Base-by-base conservation (phyloP, 2,113 vertebrate genomes). In the Arizona elegans region DNA sequence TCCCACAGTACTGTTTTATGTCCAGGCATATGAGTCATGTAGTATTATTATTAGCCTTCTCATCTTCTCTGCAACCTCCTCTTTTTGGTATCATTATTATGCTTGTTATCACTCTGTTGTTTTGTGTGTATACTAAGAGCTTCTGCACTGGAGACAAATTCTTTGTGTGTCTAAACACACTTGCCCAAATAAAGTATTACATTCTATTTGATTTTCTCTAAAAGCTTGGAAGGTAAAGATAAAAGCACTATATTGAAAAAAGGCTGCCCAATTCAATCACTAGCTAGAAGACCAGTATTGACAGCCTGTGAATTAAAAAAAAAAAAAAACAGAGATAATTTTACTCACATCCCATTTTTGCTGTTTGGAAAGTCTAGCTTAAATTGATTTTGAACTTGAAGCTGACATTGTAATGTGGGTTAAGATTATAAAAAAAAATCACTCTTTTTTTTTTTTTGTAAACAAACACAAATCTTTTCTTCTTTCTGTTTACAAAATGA, bases 401-500 rank as follows among this genome's bases (percentile, higher is more conserved):
- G 23, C 2, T 88, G 90, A 93, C 90, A 92, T 10, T 6, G 65
- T n/a, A 0, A 17, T 89, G 75, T 0, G 0, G 3, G 24, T 58
- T 62, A 56, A 3, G 55, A 86, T 56, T 62, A 85, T 93, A 19
- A 90, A 90, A 59, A 70, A 2, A 29, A 1, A 21, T 0, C 5
- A 2, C 15, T 8, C 8, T 43, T 9, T 53, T 70, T 33, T 53
- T 65, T 33, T 23, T 81, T 23, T 81, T 21, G 17, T 59, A 38
- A 29, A 90, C 58, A 62, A 91, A 91, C 29, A 92, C 5, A 89
- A 65, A 62, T 21, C 19, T 47, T 38, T 81, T 55, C 38, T 88
- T 91, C 59, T 86, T n/a, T 54, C 62, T 3, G 50, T 92, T 87
- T 91, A 56, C 81, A 23, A 91, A 89, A 93, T 50, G 59, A 75